Evolutionary conservation across 2,888 invertebrate species (phyloP).

Genomic region (Panopea generosa): DNA sequence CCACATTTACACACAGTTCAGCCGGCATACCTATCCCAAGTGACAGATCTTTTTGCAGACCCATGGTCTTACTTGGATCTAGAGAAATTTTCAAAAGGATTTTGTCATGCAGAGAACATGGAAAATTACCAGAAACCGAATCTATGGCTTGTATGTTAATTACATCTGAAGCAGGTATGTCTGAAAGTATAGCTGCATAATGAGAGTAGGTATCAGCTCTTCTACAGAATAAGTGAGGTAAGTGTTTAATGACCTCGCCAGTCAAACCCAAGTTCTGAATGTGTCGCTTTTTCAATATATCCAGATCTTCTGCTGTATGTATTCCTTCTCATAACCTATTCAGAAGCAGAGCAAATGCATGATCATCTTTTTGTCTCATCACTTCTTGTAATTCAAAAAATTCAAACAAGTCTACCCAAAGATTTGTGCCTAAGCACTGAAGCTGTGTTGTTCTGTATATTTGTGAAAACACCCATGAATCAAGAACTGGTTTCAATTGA

Average conservation of each 20-base stretch:
- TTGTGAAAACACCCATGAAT: slow-evolving; percentile 14
- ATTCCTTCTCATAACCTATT: slow-evolving; percentile 52
- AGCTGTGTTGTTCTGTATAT: background rate
- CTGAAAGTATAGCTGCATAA: slow-evolving; percentile 18
- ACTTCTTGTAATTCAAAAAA: slow-evolving; percentile 30
- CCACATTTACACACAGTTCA: slow-evolving; percentile 46
- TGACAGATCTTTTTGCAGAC: slow-evolving; percentile 9
- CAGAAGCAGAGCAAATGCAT: slow-evolving; percentile 52
- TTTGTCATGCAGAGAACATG: slow-evolving; percentile 18
- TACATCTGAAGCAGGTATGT: slow-evolving; percentile 6
- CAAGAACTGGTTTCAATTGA: slow-evolving; percentile 26
- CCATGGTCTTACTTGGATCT: slow-evolving; percentile 37
- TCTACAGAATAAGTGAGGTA: slow-evolving; percentile 30
- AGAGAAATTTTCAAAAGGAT: slow-evolving; percentile 32
- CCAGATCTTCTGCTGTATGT: slow-evolving; percentile 33
- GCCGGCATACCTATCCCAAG: slow-evolving; percentile 10
- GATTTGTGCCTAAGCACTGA: background rate
- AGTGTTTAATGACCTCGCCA: no score
- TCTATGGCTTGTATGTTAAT: slow-evolving; percentile 32
- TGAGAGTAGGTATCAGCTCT: slow-evolving; percentile 22
- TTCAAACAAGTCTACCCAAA: slow-evolving; percentile 7
- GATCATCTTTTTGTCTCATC: slow-evolving; percentile 62
- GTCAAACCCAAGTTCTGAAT: no score
- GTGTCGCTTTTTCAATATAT: background rate
- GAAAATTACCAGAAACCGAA: slow-evolving; percentile 31